Percentiles rank a stretch among this genome's conserved stretches.
These are phyloP conservation scores for Conus betulinus DNA, from an alignment of 1,140 invertebrate genomes.

Conservation along the genomic window DNA sequence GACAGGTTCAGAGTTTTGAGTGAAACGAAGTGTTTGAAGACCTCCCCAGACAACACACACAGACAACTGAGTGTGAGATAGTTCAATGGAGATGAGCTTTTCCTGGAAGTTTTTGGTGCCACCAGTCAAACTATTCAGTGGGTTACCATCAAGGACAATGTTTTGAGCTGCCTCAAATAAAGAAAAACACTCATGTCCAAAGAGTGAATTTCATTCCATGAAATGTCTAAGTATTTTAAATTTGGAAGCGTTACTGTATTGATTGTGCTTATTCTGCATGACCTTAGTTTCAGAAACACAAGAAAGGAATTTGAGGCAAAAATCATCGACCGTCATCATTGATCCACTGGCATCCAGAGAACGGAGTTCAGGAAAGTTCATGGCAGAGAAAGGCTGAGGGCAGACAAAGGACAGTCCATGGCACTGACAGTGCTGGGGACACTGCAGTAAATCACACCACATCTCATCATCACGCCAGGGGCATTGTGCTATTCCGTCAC, in stretches of 20 bases:
- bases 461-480: constrained; percentile 38
- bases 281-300: neutral
- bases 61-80: neutral
- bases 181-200: neutral
- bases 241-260: neutral
- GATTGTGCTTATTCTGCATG: neutral
- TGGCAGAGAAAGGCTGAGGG: neutral
- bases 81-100: neutral
- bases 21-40: neutral
- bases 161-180: neutral
- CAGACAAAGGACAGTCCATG: constrained; percentile 25
- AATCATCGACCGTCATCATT: neutral
- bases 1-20: neutral
- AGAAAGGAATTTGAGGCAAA: neutral
- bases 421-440: constrained; percentile 50
- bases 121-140: neutral
- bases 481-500: constrained; percentile 34
- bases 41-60: neutral
- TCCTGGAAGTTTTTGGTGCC: neutral
- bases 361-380: neutral
- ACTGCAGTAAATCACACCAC: constrained; percentile 20
- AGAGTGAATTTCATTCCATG: neutral
- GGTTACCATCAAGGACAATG: neutral
- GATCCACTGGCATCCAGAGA: neutral
- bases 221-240: neutral